Conservation (phyloP, 2,113 vertebrate species). For the Trochalopteron elliotii region DNA sequence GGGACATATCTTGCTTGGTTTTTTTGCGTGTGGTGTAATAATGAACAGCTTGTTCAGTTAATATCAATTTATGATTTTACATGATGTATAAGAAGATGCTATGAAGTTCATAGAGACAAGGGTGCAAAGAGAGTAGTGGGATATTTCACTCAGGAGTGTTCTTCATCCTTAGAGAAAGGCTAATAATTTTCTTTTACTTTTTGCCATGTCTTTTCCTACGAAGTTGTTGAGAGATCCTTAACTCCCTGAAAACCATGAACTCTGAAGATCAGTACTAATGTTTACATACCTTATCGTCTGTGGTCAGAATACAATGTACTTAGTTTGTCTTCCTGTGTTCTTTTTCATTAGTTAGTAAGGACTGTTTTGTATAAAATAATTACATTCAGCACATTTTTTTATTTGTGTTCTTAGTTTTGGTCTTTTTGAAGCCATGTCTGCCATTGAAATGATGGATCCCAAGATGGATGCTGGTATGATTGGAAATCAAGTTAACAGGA, state of each 20-base stretch:
- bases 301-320: background rate
- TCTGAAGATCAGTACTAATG: background rate
- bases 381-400: background rate
- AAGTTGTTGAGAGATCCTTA: background rate
- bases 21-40: background rate
- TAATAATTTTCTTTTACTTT: background rate
- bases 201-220: rapidly evolving
- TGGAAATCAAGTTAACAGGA: slow-evolving; percentile 97
- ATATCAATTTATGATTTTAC: background rate
- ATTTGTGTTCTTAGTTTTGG: slow-evolving; percentile 83
- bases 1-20: rapidly evolving
- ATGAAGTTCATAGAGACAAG: background rate
- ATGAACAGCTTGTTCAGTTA: background rate
- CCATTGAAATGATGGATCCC: slow-evolving; percentile 99
- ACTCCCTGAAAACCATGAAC: background rate
- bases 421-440: slow-evolving; percentile 99
- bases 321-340: background rate
- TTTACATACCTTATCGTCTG: background rate
- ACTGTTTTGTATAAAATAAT: background rate
- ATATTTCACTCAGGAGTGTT: background rate
- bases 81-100: background rate
- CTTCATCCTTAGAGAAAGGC: background rate
- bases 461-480: slow-evolving; percentile 99
- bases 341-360: background rate
- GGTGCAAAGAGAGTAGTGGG: background rate